Evolutionary conservation across 2,888 invertebrate species (phyloP).

Genomic region (Galeruca laticollis): DNA sequence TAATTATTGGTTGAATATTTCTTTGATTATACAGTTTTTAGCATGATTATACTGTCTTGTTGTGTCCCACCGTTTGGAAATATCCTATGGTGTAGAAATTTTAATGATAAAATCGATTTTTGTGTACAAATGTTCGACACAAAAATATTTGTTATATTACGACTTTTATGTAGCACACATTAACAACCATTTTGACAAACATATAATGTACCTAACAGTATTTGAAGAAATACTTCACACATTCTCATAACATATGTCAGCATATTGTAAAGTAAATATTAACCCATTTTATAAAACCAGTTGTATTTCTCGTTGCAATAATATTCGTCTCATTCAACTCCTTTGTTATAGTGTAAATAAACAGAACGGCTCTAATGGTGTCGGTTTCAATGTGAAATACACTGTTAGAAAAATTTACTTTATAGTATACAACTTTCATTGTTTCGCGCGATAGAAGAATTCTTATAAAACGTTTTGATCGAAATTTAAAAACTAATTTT

Average conservation of each 20-base stretch:
- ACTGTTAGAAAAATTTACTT: background rate
- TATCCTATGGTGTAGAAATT: too few relatives aligned
- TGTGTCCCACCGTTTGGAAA: too few relatives aligned
- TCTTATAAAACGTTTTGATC: too few relatives aligned
- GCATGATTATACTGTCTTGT: too few relatives aligned
- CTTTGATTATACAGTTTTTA: too few relatives aligned
- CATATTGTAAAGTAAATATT: background rate
- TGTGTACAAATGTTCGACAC: too few relatives aligned
- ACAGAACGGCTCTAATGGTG: background rate
- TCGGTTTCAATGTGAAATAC: background rate
- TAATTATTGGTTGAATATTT: too few relatives aligned
- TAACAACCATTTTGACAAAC: background rate
- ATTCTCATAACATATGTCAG: background rate
- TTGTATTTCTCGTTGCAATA: constrained; percentile 4
- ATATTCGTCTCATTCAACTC: background rate
- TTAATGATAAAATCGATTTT: too few relatives aligned
- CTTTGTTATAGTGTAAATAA: background rate
- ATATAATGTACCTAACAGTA: background rate
- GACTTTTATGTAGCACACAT: background rate
- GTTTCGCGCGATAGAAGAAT: too few relatives aligned
- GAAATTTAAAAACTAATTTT: too few relatives aligned
- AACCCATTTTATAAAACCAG: constrained; percentile 3
- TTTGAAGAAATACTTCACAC: constrained; percentile 7
- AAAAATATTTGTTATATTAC: background rate
- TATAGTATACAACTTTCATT: too few relatives aligned